Evolutionary conservation across 1,140 invertebrate genomes (phyloP), one percentile per base, ranked within the genome.

Genomic region (Drosophila leontia): DNA sequence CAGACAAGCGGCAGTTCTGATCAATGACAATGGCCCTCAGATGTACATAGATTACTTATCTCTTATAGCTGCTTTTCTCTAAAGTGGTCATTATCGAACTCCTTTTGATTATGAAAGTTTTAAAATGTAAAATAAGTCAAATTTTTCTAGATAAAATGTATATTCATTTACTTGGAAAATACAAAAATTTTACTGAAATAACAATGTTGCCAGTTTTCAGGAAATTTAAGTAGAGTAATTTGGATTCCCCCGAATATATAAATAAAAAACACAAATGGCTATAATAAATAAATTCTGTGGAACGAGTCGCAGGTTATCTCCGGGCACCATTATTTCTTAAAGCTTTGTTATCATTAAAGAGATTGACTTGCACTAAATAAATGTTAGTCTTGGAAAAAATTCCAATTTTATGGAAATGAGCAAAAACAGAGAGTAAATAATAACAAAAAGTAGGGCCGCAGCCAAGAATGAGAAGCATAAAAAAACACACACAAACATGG

Each of bases 1-100:
- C 51, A 60, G 11, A 23, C 15, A 56, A 34, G 35, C 45, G 8
- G 15, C 37, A 42, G 42, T 61, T 77, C 74, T 48, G 56, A 70
- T 78, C 67, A 72, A 77, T 59, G 50, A 76, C 62, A 76, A 75
- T 74, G 59, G 37, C 50, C 26, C 37, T 44, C 32, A 39, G 34
- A 41, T 29, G 65, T 61, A 62, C 39, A 62, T 72, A 32, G 50
- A 45, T 68, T 44, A 32, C 35, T 29, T 57, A 42, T 37, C 37
- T 42, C 23, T 17, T 68, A 15, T 44, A 44, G 29, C n/a, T 29
- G 23, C 41, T 44, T 50, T 47, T 29, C 19, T 13, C 26, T 44
- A 0, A 17, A 34, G 23, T 29, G n/a, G 44, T 12, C 4, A 23
- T 7, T 26, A 19, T 4, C 5, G 8, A 47, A 23, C 3, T 1